phyloP scores from a whole-genome alignment of 2,113 vertebrate genomes.

The Leiothrix lutea region DNA sequence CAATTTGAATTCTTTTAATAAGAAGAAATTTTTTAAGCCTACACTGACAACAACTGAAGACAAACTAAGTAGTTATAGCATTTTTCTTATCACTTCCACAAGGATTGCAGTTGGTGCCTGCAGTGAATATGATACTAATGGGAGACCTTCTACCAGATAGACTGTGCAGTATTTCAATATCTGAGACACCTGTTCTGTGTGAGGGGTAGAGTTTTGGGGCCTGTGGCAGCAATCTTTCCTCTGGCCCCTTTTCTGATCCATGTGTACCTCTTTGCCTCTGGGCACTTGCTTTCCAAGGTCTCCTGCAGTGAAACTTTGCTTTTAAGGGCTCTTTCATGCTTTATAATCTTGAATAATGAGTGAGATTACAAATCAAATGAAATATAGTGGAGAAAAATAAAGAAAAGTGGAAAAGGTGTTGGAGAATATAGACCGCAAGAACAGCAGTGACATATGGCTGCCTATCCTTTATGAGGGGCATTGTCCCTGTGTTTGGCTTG shows the following conservation, averaged over 20 bases:
- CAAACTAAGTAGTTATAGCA: not conserved
- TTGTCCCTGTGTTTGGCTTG: not conserved
- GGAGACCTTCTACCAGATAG: not conserved
- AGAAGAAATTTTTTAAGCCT: not conserved
- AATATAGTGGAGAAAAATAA: not conserved
- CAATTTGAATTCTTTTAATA: conserved; percentile 1
- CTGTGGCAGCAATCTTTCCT: not conserved
- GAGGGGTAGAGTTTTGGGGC: not conserved
- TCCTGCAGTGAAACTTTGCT: not conserved
- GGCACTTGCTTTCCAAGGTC: not conserved
- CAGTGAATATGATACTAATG: not conserved
- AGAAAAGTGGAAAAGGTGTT: not conserved
- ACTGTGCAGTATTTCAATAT: not conserved
- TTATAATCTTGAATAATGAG: not conserved
- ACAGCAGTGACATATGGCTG: not conserved
- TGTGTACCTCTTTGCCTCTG: accelerated
- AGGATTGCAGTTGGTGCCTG: not conserved
- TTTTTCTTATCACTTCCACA: not conserved
- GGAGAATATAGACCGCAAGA: not conserved
- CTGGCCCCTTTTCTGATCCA: not conserved
- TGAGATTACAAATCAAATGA: not conserved
- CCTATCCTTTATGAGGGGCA: not conserved
- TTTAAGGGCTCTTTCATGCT: not conserved
- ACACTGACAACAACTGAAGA: not conserved
- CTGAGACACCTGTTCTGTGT: not conserved